These are phyloP conservation scores for Scaptomyza cyrtandrae DNA, from an alignment of 2,888 invertebrate genomes.

Conservation along the genomic window DNA sequence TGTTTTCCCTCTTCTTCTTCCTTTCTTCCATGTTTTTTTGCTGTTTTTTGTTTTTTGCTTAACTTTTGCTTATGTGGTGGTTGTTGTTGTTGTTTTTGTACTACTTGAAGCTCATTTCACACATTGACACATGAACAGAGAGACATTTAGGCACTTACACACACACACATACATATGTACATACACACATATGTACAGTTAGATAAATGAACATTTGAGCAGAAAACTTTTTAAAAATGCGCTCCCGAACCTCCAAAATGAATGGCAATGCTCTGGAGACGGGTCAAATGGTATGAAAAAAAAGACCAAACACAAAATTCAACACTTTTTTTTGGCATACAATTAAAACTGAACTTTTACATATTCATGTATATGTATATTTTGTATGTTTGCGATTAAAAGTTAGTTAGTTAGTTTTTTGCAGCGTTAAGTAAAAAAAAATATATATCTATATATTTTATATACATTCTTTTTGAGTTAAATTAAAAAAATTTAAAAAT, in stretches of 20 bases:
- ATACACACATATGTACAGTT: neutral
- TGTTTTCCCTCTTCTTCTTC: slow-evolving; percentile 17
- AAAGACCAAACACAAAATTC: neutral
- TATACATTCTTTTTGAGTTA: no score
- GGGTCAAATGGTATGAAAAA: neutral
- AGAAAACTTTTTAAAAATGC: slow-evolving; percentile 36
- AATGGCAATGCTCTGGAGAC: slow-evolving; percentile 17
- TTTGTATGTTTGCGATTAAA: neutral
- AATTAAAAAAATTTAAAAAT: no score
- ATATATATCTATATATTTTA: no score
- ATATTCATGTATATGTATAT: neutral
- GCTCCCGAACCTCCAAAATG: slow-evolving; percentile 33
- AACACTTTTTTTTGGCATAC: neutral
- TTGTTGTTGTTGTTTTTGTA: slow-evolving; percentile 36
- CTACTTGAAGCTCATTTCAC: slow-evolving; percentile 76
- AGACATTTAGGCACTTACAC: slow-evolving; percentile 2
- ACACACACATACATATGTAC: neutral
- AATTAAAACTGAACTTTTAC: neutral
- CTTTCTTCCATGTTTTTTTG: neutral
- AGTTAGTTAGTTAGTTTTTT: no score
- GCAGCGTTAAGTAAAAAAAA: no score
- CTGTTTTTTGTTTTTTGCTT: slow-evolving; percentile 31
- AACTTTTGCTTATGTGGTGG: neutral
- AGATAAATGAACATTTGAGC: neutral
- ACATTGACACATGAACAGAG: slow-evolving; percentile 53